A percentile compares a stretch with the other conserved stretches of the same genome.
These are phyloP conservation scores for Apotomis turbidana DNA, from an alignment of 2,888 invertebrate genomes.

Conservation along the genomic window DNA sequence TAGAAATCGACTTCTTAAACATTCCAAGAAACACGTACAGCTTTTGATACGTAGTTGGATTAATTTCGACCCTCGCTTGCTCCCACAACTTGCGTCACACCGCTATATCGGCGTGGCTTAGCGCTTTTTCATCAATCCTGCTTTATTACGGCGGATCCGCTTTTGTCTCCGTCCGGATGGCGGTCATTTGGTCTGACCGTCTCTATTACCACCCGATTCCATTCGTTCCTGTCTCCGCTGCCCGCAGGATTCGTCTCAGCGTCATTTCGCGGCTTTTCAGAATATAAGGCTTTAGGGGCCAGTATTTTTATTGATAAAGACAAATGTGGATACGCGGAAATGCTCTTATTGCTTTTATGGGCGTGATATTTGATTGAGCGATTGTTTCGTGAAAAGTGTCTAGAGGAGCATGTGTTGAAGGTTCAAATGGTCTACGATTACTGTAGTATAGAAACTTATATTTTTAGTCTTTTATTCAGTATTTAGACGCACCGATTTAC, in stretches of 20 bases:
- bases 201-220: slow-evolving; percentile 80
- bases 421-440: too few relatives aligned
- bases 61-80: slow-evolving; percentile 43
- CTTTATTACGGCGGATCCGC: slow-evolving; percentile 83
- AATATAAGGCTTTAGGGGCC: slow-evolving; percentile 39
- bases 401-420: neutral
- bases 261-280: slow-evolving; percentile 55
- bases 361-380: slow-evolving; percentile 27
- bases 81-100: slow-evolving; percentile 49
- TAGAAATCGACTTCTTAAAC: too few relatives aligned
- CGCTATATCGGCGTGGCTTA: slow-evolving; percentile 84
- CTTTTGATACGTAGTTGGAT: too few relatives aligned
- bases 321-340: slow-evolving; percentile 30
- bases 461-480: too few relatives aligned
- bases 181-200: slow-evolving; percentile 81
- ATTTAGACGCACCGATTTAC: too few relatives aligned
- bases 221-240: slow-evolving; percentile 79
- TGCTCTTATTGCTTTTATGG: slow-evolving; percentile 38
- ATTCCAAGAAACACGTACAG: too few relatives aligned
- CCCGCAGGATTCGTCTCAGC: slow-evolving; percentile 73
- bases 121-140: slow-evolving; percentile 85
- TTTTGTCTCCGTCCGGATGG: slow-evolving; percentile 80
- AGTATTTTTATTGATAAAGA: slow-evolving; percentile 41
- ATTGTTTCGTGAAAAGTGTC: neutral
- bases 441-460: too few relatives aligned